Base-by-base conservation (phyloP, 2,888 invertebrate species). In the Cyclophora albipunctata region DNA sequence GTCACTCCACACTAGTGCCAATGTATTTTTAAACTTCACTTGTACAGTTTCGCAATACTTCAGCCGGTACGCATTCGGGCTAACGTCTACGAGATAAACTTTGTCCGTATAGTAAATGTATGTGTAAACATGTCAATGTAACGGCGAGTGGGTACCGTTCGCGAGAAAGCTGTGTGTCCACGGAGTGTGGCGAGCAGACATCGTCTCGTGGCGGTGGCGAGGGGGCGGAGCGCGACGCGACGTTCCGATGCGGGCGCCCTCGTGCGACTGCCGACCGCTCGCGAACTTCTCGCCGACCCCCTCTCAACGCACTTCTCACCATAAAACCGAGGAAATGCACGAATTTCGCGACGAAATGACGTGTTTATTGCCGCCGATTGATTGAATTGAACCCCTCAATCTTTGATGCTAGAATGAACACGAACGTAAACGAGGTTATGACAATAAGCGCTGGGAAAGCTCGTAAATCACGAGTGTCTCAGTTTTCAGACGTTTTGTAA, bases 1-100 rank as follows among this genome's bases (percentile, higher is more conserved):
- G 81, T 82, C 82, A 83, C 84, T 75, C 68, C 71, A 70, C 79
- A 82, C 83, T 75, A 78, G 70, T 79, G 84, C 81, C 81, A 85
- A 85, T 83, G 81, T 88, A 87, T 87, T 87, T 86, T 84, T 87
- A 87, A 86, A 88, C 84, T 85, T 85, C 86, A 87, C 87, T 84
- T 79, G 79, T 81, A 84, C 63, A 80, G 85, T 86, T 87, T 87
- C 84, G 84, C 80, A 86, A 84, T 78, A 70, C 78, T 81, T 80
- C 80, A 81, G 75, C 73, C 75, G 73, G 74, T 69, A 68, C 75
- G 77, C 73, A 74, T 77, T 77, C 73, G 69, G 73, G 69, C 73
- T 73, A 75, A 71, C 64, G 20, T 20, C 20, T 20, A 20, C 67
- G 70, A 71, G 67, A 73, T 73, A 73, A 79, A 76, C 72, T 80